These are phyloP conservation scores for Trissonchulus latispiculum DNA, from an alignment of 2,888 invertebrate genomes.

Conservation along the genomic window DNA sequence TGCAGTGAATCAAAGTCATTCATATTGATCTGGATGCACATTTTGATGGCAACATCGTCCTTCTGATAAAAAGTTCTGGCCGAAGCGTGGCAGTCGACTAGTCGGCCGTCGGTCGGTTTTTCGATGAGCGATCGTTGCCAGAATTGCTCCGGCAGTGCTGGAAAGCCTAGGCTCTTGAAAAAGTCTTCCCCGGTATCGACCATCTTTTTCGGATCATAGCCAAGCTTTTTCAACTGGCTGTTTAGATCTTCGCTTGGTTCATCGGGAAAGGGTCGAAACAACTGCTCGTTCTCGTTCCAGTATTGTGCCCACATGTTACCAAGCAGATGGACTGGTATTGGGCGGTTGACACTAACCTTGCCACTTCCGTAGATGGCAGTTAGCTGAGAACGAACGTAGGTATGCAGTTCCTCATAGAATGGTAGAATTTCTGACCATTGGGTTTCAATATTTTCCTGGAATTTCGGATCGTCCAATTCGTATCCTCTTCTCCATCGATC, in stretches of 20 bases:
- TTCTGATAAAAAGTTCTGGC: slow-evolving; percentile 40
- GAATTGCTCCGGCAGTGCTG: slow-evolving; percentile 38
- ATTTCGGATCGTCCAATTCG: not conserved
- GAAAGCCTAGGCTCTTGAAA: slow-evolving; percentile 40
- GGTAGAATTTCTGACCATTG: not conserved
- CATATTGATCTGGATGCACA: slow-evolving; percentile 29
- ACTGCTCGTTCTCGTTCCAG: slow-evolving; percentile 28
- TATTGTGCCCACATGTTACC: slow-evolving; percentile 37
- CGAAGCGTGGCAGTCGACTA: slow-evolving; percentile 37
- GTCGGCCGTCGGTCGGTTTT: not conserved
- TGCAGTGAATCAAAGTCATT: slow-evolving; percentile 36
- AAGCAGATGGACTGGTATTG: slow-evolving; percentile 28
- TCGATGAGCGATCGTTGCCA: not conserved
- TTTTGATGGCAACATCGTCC: slow-evolving; percentile 35
- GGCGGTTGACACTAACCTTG: slow-evolving; percentile 11
- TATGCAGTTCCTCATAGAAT: slow-evolving; percentile 28
- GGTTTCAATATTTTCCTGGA: not conserved
- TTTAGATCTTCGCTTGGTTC: not conserved
- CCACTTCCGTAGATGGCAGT: slow-evolving; percentile 21
- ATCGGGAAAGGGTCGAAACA: not conserved
- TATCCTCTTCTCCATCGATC: slow-evolving; percentile 1
- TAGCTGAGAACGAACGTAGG: slow-evolving; percentile 27
- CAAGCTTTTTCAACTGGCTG: not conserved
- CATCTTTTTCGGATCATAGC: slow-evolving; percentile 30
- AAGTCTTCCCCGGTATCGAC: slow-evolving; percentile 30